Base-by-base conservation (phyloP, 2,888 invertebrate species). In the Crematogaster levior region DNA sequence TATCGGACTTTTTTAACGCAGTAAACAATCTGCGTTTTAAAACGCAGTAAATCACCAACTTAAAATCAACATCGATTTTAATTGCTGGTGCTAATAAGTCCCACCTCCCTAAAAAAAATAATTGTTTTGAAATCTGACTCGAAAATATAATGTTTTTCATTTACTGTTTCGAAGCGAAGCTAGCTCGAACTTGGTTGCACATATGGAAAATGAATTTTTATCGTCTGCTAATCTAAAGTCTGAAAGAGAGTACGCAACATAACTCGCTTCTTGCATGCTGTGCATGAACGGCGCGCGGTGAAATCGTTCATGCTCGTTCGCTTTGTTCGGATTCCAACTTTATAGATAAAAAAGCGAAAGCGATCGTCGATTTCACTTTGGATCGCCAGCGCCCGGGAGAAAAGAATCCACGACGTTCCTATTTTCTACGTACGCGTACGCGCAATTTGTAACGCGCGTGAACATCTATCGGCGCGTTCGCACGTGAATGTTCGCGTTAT, bases 381-480 rank as follows among this genome's bases (percentile, higher is more conserved):
- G 27, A 37, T 4, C 12, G 27, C 6, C 34, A 21, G n/a, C 37
- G 46, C n/a, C 6, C 27, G 3, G 40, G 9, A 66, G 37, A 53
- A 40, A 53, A 40, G 40, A 43, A 68, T 68, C 21, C 30, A 66
- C 40, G 75, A 43, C 53, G 30, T 18, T 27, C 3, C 30, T 15
- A 21, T 70, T 18, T 77, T 43, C 43, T 77, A 46, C 21, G 9
- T 60, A 21, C 18, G 40, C 53, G 30, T 66, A 66, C 51, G 37
- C n/a, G 68, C 51, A 51, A 68, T 75, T 75, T 66, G 51, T 65
- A 75, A 68, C 68, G 53, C 27, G 21, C 40, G 66, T 30, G 51
- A 65, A 75, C 75, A 43, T 77, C 40, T 56, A 53, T 68, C 40
- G 77, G 43, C 6, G 68, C 66, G 3, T 75, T 18, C 37, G 51